Percentiles rank a stretch among this genome's conserved stretches.
These are phyloP conservation scores for Leptothorax acervorum DNA, from an alignment of 2,888 invertebrate species.

Conservation along the genomic window DNA sequence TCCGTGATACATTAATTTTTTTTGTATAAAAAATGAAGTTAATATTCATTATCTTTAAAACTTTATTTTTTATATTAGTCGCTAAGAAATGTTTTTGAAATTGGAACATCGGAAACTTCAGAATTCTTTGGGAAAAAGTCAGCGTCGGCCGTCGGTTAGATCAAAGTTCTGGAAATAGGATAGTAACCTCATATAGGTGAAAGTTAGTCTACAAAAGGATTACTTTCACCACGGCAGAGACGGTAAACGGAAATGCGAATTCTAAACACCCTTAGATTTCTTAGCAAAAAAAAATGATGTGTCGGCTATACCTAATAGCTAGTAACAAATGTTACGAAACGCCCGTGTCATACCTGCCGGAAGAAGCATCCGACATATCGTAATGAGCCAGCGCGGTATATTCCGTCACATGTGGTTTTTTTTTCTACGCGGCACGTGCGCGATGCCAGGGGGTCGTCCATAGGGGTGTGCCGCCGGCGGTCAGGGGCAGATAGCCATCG, in stretches of 20 bases:
- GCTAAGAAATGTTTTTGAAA: background rate
- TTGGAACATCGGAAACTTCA: background rate
- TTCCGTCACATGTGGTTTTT: slow-evolving; percentile 75
- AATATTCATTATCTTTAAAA: background rate
- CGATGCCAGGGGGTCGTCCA: slow-evolving; percentile 68
- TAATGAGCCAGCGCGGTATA: slow-evolving; percentile 71
- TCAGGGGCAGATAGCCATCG: slow-evolving; percentile 84
- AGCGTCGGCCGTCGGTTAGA: background rate
- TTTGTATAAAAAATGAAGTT: background rate
- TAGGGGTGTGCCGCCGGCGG: slow-evolving; percentile 83
- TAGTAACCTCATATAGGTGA: background rate
- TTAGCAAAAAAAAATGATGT: background rate
- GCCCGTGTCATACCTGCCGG: slow-evolving; percentile 43
- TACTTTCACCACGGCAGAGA: background rate
- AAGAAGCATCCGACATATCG: slow-evolving; percentile 47
- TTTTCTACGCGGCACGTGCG: slow-evolving; percentile 78
- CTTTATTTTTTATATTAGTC: background rate
- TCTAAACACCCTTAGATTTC: background rate
- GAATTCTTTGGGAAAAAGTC: background rate
- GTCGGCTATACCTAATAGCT: background rate
- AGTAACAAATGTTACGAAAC: slow-evolving; percentile 25
- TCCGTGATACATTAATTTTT: background rate
- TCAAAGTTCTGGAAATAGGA: slow-evolving; percentile 6
- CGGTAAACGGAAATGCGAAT: background rate
- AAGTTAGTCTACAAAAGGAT: slow-evolving; percentile 14